Base-by-base conservation (phyloP, 2,888 invertebrate genomes). In the Muscina levida region DNA sequence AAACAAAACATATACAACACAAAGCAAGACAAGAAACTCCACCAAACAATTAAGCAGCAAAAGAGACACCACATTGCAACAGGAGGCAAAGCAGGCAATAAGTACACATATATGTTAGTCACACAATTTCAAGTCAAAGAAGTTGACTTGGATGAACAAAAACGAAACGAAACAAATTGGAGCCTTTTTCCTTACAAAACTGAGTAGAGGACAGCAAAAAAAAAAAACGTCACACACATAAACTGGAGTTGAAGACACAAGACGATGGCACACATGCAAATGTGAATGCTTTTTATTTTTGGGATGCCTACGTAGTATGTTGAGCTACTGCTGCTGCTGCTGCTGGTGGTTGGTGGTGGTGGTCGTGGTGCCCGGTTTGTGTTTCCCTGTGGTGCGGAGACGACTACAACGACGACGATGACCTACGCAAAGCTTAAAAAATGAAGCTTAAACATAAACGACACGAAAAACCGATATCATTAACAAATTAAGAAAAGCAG, bases 351-450 rank as follows among this genome's bases (percentile, higher is more conserved):
- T 37, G 31, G n/a, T n/a, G n/a, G n/a, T n/a, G n/a, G n/a, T n/a
- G n/a, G n/a, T n/a, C n/a, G n/a, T 51, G 68, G 10, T 42, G 4
- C 17, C 39, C 3, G 31, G 3, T 31, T 26, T 57, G 11, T 57
- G 44, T 48, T 66, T 66, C 11, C n/a, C 10, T 26, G n/a, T 44
- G 42, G 46, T 72, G 59, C 37, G n/a, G n/a, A n/a, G n/a, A n/a
- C n/a, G n/a, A n/a, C n/a, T n/a, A n/a, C n/a, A n/a, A n/a, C n/a
- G n/a, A 72, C 71, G 67, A 81, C 85, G 86, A 87, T 88, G 88
- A 88, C 88, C 88, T 88, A 88, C 88, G 88, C 87, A 81, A 81
- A 79, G 81, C 67, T 74, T 72, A 51, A 67, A 72, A 71, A 56
- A 59, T 19, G 42, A 66, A 39, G 46, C 65, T 71, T 72, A 62